These are phyloP conservation scores for Plutella xylostella DNA, from an alignment of 2,888 invertebrate species.

Conservation along the genomic window DNA sequence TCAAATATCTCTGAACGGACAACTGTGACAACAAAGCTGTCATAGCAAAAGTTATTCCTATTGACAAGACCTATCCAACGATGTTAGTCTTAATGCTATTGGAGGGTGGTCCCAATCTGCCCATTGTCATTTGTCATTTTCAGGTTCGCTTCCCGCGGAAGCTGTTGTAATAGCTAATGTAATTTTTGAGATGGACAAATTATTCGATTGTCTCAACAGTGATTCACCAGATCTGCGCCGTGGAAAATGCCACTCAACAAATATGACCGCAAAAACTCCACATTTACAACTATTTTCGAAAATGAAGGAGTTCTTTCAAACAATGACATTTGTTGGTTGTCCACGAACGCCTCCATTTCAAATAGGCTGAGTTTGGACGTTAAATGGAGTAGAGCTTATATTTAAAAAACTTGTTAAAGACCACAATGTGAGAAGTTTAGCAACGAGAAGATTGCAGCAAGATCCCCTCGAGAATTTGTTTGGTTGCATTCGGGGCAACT, in stretches of 20 bases:
- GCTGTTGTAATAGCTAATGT: neutral
- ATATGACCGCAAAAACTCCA: neutral
- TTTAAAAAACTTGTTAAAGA: slow-evolving; percentile 9
- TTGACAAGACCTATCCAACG: no score
- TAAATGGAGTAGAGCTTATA: neutral
- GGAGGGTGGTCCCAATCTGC: no score
- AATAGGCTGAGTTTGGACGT: slow-evolving; percentile 1
- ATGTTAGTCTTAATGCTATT: no score
- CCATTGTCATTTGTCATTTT: neutral
- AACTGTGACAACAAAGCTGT: no score
- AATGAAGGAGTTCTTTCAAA: neutral
- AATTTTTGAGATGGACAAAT: neutral
- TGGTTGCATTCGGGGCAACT: slow-evolving; percentile 16
- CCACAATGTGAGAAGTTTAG: slow-evolving; percentile 16
- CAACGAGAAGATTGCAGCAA: slow-evolving; percentile 12
- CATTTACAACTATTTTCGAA: neutral
- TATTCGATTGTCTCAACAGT: neutral
- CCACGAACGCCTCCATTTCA: neutral
- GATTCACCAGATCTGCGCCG: neutral
- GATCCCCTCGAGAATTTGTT: slow-evolving; percentile 21
- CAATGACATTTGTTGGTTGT: neutral
- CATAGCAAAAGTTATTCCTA: no score
- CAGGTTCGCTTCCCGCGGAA: neutral
- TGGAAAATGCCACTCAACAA: neutral
- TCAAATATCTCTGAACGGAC: no score